Evolutionary conservation across 2,888 invertebrate genomes (phyloP), one percentile per base, ranked within the genome.

Genomic region (Amaurobius ferox): DNA sequence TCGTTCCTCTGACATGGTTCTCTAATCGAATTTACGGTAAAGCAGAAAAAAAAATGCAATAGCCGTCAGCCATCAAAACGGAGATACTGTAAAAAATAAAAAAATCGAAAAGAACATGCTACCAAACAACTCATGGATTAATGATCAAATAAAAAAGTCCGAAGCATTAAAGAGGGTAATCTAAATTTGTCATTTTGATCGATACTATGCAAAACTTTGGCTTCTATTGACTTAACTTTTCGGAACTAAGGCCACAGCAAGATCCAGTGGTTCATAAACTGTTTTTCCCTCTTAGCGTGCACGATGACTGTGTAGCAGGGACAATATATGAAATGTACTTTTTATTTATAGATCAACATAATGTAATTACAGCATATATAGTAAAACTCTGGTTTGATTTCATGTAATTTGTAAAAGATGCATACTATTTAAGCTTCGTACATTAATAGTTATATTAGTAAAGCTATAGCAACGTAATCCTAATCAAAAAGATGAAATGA

Each of bases 161-260:
- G 39, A 28, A 30, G 78, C 32, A 39, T 23, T 55, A 30, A 39
- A 32, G 40, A 68, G 68, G 67, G 81, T 81, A 76, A 81, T 81
- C 81, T 68, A 64, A 70, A 81, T 81, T 81, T 81, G 81, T 81
- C 81, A 81, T 81, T 81, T 81, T 81, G 81, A 81, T 81, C 76
- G 81, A 81, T 81, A 81, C 76, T 76, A 81, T 40, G 76, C 81
- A 81, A 81, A 81, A 76, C 39, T 74, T 76, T 30, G 81, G 62
- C 74, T 68, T 70, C 81, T 81, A 81, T 76, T 81, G 70, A 76
- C 81, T 76, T 81, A 81, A 81, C 74, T 81, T 62, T 76, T 61
- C 55, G 1, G 55, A 80, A 55, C 80, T 67, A 44, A 71, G 66
- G 19, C 13, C 55, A n/a, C 29, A n/a, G 55, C n/a, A 28, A 74